Evolutionary conservation across 2,888 invertebrate genomes (phyloP), one percentile per base, ranked within the genome.

Genomic region (Andrena camellia): DNA sequence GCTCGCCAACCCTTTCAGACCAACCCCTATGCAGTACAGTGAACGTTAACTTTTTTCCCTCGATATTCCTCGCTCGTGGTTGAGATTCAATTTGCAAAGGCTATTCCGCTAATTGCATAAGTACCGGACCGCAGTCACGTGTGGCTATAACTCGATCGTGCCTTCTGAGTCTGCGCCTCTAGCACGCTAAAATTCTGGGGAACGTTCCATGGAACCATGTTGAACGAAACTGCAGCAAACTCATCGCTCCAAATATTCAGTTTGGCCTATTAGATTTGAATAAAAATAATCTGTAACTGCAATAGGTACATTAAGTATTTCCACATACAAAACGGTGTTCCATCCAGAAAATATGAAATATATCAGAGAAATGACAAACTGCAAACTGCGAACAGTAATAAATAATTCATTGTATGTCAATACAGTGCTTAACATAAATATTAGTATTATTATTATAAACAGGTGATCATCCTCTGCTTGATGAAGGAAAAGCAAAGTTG

Each of bases 71-170:
- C 69, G 64, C 75, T 48, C 74, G 79, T 76, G 88, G 89, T 87
- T 78, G 84, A 88, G 86, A 90, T 90, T 90, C 89, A 90, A 90
- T 90, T 90, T 90, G 88, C 90, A 82, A 88, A 83, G 82, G 86
- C 90, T 82, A 90, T 90, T 90, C 81, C 83, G 78, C 85, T 90
- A 90, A 90, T 90, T 90, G 90, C 83, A 74, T 86, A 89, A 90
- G 86, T 90, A 88, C 87, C 80, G 82, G 68, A 85, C 80, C 86
- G 76, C 86, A 78, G 83, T 85, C 85, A 83, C 89, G 84, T 83
- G 88, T 88, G 85, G 86, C 79, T 82, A 72, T 83, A 68, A 74
- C 79, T 75, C 68, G 82, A 67, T 77, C 82, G 68, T 82, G 78
- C 73, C 76, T 77, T 78, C 74, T 63, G 78, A 79, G 80, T 81